Base-by-base conservation (phyloP, 2,113 vertebrate species). In the Cheilinus undulatus region DNA sequence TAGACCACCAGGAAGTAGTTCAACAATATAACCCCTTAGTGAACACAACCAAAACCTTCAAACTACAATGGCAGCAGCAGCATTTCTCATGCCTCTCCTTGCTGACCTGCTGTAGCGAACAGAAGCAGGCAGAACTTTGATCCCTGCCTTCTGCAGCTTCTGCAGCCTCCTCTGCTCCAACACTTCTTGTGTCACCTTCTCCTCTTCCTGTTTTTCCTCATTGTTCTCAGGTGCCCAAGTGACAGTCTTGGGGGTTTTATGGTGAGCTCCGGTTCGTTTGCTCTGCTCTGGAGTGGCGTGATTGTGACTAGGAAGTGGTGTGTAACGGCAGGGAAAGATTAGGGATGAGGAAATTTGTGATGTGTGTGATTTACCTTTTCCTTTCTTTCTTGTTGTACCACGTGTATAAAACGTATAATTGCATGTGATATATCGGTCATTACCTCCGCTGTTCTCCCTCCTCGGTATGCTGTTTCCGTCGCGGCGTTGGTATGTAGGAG, bases 81-180 rank as follows among this genome's bases (percentile, higher is more conserved):
- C 64, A 20, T 22, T 43, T 52, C 54, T 22, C 73, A 84, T 53
- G 71, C 74, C 32, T 19, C 54, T 78, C 65, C 64, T 62, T 50
- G 89, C 97, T 96, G 89, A 99, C 98, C 98, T 99, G 94, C 91
- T 81, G 43, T 96, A 97, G 74, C 95, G 95, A 83, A 91, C 93
- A 1, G 93, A 89, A 34, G 97, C 97, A 9, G 97, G 95, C 88
- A 96, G 90, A 72, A 98, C 94, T 86, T 94, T 96, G 83, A 99
- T 97, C 34, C 97, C 97, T 26, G 96, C 95, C 89, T 95, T 94
- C 87, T 96, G 87, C 1, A 97, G 90, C 89, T 85, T 94, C 85
- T 93, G 93, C 80, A 96, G 86, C 85, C 92, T 96, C 68, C 52
- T 94, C 43, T 93, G 86, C 73, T 96, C 94, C 65, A 91, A 76